Percentiles rank a stretch among this genome's conserved stretches.
phyloP scores from a whole-genome alignment of 2,113 vertebrate species.

The Phoenicopterus ruber region DNA sequence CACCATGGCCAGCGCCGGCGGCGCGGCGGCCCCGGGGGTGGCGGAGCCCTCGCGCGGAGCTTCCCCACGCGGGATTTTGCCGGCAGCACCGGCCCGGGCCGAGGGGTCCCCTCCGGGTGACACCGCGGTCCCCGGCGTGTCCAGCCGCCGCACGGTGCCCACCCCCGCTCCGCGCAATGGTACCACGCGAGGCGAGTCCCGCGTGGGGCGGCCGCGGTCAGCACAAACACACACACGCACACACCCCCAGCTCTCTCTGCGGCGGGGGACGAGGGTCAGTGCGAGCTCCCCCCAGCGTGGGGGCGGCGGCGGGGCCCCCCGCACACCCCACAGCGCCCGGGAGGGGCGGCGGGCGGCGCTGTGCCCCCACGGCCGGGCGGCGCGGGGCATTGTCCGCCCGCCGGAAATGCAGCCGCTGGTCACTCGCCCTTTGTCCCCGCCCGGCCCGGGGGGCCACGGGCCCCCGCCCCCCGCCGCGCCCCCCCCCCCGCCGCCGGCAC shows the following conservation, averaged over 20 bases:
- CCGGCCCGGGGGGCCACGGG: neutral
- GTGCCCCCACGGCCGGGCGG: neutral
- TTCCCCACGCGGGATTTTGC: neutral
- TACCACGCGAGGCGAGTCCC: neutral
- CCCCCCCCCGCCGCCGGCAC: neutral
- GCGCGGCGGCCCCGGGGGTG: neutral
- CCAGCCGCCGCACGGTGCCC: accelerated
- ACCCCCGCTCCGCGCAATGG: accelerated
- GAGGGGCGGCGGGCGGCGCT: slow-evolving; percentile 20
- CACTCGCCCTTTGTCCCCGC: slow-evolving; percentile 48
- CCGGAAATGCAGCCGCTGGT: slow-evolving; percentile 40
- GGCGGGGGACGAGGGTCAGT: neutral
- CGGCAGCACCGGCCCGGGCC: neutral
- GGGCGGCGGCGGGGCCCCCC: neutral
- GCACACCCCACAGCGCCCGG: neutral
- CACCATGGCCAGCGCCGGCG: neutral
- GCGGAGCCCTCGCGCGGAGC: neutral
- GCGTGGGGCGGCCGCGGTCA: neutral
- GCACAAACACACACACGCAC: no score
- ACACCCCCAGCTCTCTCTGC: no score
- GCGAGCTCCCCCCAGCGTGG: accelerated
- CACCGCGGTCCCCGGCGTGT: accelerated
- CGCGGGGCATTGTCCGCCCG: slow-evolving; percentile 12
- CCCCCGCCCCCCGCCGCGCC: neutral
- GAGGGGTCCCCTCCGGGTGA: accelerated